Evolutionary conservation across 2,113 vertebrate species (phyloP).

Genomic region (Callopanchax toddi): DNA sequence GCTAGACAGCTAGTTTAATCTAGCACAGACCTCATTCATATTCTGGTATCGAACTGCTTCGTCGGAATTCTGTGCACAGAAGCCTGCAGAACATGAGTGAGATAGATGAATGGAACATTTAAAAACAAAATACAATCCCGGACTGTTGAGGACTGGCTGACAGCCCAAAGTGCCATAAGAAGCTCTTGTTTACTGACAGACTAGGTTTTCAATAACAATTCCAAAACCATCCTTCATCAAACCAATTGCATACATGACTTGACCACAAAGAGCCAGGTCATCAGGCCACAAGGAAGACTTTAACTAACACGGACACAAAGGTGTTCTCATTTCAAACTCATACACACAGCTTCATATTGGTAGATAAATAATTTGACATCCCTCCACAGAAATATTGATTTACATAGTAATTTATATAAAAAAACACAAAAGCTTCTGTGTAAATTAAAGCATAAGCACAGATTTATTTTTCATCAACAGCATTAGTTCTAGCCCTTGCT

Average conservation of each 20-base stretch:
- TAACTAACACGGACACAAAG: background rate
- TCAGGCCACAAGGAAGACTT: conserved; percentile 13
- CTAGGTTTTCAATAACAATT: conserved; percentile 76
- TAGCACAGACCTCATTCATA: conserved; percentile 70
- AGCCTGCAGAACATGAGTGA: conserved; percentile 74
- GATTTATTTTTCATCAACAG: too few relatives aligned
- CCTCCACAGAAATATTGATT: too few relatives aligned
- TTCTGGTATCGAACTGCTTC: conserved; percentile 66
- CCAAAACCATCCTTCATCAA: conserved; percentile 65
- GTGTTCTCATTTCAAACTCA: too few relatives aligned
- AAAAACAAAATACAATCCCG: conserved; percentile 79
- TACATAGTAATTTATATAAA: too few relatives aligned
- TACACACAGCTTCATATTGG: too few relatives aligned
- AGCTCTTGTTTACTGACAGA: conserved; percentile 72
- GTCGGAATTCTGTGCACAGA: conserved; percentile 74
- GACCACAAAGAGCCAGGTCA: conserved; percentile 60
- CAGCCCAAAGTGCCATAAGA: conserved; percentile 74
- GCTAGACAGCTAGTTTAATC: conserved; percentile 51
- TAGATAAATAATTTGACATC: too few relatives aligned
- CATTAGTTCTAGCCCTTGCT: too few relatives aligned
- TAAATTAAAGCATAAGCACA: too few relatives aligned
- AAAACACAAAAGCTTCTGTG: too few relatives aligned
- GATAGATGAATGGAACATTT: conserved; percentile 81
- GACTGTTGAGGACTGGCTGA: conserved; percentile 74
- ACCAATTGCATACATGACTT: conserved; percentile 61